Evolutionary conservation across 2,888 invertebrate genomes (phyloP).

Genomic region (Apotomis betuletana): DNA sequence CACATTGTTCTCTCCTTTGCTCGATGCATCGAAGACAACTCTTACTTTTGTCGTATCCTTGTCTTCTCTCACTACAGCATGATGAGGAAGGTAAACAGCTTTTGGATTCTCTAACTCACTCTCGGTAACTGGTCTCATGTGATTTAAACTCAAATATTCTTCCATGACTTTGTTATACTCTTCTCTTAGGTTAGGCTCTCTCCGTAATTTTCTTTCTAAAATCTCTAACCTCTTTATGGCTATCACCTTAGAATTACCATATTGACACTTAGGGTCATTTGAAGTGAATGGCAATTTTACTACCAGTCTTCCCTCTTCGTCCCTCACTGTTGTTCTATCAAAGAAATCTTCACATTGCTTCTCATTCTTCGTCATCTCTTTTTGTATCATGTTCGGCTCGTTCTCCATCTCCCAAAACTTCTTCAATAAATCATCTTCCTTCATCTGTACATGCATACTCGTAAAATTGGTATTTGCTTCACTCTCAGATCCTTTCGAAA

Average conservation of each 20-base stretch:
- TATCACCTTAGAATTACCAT: slow-evolving; percentile 39
- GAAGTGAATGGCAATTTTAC: slow-evolving; percentile 42
- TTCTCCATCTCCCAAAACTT: slow-evolving; percentile 41
- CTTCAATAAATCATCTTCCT: neutral
- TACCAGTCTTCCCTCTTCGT: slow-evolving; percentile 39
- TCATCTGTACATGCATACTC: no score
- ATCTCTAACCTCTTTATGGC: slow-evolving; percentile 34
- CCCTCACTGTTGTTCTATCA: slow-evolving; percentile 33
- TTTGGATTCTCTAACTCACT: slow-evolving; percentile 14
- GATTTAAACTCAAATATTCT: slow-evolving; percentile 39
- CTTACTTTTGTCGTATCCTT: slow-evolving; percentile 16
- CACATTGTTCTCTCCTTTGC: slow-evolving; percentile 13
- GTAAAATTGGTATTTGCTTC: no score
- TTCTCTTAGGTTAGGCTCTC: slow-evolving; percentile 24
- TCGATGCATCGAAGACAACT: slow-evolving; percentile 8
- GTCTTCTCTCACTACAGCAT: slow-evolving; percentile 7
- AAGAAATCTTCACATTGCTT: slow-evolving; percentile 37
- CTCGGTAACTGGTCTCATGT: slow-evolving; percentile 34
- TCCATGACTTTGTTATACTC: slow-evolving; percentile 43
- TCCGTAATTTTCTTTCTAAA: slow-evolving; percentile 37
- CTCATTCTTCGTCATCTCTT: slow-evolving; percentile 28
- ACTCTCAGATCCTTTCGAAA: no score
- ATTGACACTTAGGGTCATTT: slow-evolving; percentile 38
- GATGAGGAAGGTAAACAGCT: slow-evolving; percentile 2
- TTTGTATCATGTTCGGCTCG: slow-evolving; percentile 24